Conservation (phyloP, 2,113 vertebrate species). For the Glaucidium brasilianum region DNA sequence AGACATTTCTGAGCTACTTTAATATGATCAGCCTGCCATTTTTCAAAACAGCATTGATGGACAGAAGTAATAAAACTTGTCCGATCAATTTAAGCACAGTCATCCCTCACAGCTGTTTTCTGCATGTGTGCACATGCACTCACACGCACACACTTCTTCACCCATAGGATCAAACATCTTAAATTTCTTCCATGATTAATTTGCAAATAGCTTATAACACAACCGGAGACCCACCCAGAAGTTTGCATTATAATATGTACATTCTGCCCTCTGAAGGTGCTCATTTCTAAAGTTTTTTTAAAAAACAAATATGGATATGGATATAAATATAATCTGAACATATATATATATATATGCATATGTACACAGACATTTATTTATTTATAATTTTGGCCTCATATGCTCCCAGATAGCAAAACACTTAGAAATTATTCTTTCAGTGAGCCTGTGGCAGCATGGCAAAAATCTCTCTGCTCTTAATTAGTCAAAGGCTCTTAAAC, state of each 20-base stretch:
- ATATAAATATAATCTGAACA: not conserved
- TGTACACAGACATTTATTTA: not conserved
- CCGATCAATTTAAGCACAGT: not conserved
- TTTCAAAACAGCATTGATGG: not conserved
- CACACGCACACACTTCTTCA: not conserved
- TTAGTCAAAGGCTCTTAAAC: conserved; percentile 45
- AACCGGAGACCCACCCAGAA: not conserved
- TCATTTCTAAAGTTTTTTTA: not conserved
- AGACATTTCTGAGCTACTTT: not conserved
- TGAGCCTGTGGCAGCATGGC: not conserved
- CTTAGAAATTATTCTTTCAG: not conserved
- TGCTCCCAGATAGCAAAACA: not conserved
- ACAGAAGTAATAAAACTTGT: conserved; percentile 15
- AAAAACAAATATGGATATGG: not conserved
- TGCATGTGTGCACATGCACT: not conserved
- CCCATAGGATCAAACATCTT: not conserved
- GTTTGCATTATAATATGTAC: not conserved
- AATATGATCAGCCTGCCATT: not conserved
- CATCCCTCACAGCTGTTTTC: not conserved
- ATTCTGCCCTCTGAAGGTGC: not conserved
- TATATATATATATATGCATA: not conserved
- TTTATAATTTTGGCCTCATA: not conserved
- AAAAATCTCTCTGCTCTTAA: conserved; percentile 43
- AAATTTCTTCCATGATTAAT: not conserved
- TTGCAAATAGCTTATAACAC: not conserved